These are phyloP conservation scores for Dufourea novaeangliae DNA, from an alignment of 1,140 invertebrate species.

Conservation along the genomic window DNA sequence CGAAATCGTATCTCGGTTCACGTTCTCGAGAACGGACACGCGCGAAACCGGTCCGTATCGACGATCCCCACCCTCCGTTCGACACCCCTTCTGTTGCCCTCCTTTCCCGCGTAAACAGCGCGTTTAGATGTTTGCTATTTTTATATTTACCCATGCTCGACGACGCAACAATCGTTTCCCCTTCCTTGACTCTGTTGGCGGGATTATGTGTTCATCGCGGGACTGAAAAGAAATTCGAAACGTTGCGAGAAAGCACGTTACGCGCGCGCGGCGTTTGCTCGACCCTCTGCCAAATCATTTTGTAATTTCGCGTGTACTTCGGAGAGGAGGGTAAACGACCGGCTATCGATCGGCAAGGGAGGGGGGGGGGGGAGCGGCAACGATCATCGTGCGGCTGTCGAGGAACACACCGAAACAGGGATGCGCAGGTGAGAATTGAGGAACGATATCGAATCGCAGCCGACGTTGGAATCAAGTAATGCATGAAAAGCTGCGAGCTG, in stretches of 20 bases:
- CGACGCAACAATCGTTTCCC: background rate
- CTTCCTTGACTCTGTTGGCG: background rate
- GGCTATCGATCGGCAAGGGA: background rate
- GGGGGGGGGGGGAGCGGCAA: no score
- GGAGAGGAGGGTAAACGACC: background rate
- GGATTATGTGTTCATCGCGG: conserved; percentile 17
- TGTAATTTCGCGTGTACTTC: conserved; percentile 1
- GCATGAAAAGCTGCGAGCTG: conserved; percentile 54
- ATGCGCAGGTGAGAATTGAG: no score
- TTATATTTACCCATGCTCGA: background rate
- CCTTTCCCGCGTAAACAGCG: background rate
- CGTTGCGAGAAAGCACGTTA: background rate
- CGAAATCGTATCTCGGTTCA: conserved; percentile 1
- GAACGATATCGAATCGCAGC: no score
- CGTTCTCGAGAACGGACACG: background rate
- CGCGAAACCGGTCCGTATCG: background rate
- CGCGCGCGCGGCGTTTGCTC: background rate
- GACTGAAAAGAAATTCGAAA: background rate
- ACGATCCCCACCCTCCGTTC: background rate
- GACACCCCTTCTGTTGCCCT: background rate
- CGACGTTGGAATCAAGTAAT: conserved; percentile 66
- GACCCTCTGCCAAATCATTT: background rate
- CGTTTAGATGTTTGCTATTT: conserved; percentile 13
- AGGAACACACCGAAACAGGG: background rate
- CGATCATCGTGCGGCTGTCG: conserved; percentile 38